Base-by-base conservation (phyloP, 2,113 vertebrate species). In the Anser cygnoides region DNA sequence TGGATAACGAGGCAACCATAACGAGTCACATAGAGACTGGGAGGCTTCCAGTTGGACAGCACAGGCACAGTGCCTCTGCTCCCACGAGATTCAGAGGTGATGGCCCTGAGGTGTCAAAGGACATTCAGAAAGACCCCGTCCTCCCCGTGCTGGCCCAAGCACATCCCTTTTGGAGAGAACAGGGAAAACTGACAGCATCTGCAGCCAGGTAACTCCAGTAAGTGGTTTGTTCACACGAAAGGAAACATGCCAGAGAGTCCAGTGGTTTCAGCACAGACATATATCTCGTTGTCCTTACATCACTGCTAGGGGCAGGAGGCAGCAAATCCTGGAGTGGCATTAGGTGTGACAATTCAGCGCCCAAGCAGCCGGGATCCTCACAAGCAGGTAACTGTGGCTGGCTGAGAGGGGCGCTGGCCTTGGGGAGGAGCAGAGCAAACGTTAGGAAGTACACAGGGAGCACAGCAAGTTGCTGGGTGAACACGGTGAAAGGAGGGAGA, bases 21-120 rank as follows among this genome's bases (percentile, higher is more conserved):
- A 57, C 73, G 44, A 68, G 19, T 22, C 12, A 20, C 11, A 10
- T 0, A 77, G 35, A 68, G 63, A 49, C 37, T 0, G 0, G 54
- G 80, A 66, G 80, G 43, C 70, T 84, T 77, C 18, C 41, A 58
- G 50, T 31, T 37, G 23, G 67, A 26, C 15, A 35, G 6, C 13
- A 50, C 21, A 74, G 54, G 28, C 35, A 5, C 31, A 67, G 26
- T 50, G 41, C 50, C 44, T 77, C 44, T 59, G 33, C 28, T 84
- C 73, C 65, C 41, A 28, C 28, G 37, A 74, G 41, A 66, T 89
- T 77, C 73, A 81, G 73, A 84, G 33, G 33, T 50, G n/a, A 33
- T 58, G 55, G 21, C 15, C 7, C 46, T 63, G 54, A 78, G 46
- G 4, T 87, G 63, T 81, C 57, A 65, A 68, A 87, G 46, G 21